Evolutionary conservation across 2,113 vertebrate species (phyloP).

Genomic region (Scalopus aquaticus): DNA sequence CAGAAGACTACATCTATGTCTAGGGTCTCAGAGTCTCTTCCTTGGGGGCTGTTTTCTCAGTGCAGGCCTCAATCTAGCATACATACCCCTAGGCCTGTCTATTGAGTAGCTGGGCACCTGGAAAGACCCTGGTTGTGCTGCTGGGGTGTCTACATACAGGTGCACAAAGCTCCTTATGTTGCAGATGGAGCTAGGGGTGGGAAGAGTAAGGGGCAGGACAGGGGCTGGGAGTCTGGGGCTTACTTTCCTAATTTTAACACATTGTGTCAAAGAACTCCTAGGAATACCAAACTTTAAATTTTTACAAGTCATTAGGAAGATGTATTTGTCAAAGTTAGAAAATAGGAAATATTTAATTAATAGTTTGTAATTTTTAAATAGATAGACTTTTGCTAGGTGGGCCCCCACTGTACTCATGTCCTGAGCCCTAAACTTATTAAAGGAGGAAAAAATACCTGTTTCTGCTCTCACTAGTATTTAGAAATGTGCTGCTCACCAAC

Average conservation of each 20-base stretch:
- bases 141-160: fast-evolving
- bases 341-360: not conserved
- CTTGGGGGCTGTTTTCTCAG: not conserved
- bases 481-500: not conserved
- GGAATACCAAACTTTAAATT: not conserved
- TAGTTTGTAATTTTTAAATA: not conserved
- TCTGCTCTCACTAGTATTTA: not conserved
- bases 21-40: not conserved
- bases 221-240: not conserved
- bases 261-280: not conserved
- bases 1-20: not conserved
- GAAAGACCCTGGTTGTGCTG: not conserved
- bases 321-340: not conserved
- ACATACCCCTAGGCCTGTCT: not conserved
- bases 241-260: not conserved
- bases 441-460: not conserved
- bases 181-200: not conserved
- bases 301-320: not conserved
- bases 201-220: fast-evolving
- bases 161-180: not conserved
- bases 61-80: not conserved
- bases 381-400: not conserved
- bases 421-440: not conserved
- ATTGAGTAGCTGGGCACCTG: not conserved
- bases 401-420: not conserved